Evolutionary conservation across 2,797 vertebrate species (phyloP).

Genomic region (Percopsis omiscomaycus): DNA sequence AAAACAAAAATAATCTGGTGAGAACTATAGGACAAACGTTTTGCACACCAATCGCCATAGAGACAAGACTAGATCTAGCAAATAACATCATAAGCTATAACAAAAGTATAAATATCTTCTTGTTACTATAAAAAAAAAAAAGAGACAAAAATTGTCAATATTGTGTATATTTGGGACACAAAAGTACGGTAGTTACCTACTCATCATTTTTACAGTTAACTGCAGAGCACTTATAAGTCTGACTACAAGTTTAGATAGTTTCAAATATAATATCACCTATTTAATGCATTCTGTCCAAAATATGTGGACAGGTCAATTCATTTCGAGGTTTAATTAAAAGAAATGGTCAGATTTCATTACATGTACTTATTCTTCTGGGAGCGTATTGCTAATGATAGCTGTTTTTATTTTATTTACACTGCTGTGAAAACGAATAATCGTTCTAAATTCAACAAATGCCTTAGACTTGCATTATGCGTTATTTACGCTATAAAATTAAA

Average conservation of each 20-base stretch:
- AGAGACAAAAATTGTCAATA: too few relatives aligned
- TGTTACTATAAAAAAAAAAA: too few relatives aligned
- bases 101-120: too few relatives aligned
- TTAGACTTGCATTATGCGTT: constrained; percentile 11
- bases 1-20: background rate
- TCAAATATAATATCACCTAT: background rate
- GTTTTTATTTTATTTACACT: constrained; percentile 11
- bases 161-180: constrained; percentile 6
- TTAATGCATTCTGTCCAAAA: background rate
- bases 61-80: too few relatives aligned
- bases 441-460: background rate
- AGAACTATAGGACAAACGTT: too few relatives aligned
- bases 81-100: too few relatives aligned
- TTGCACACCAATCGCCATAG: too few relatives aligned
- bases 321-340: background rate
- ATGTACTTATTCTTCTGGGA: constrained; percentile 35
- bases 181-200: constrained; percentile 17
- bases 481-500: constrained; percentile 45
- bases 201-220: constrained; percentile 21
- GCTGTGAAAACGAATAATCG: constrained; percentile 25
- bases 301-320: background rate
- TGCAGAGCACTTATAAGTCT: constrained; percentile 5
- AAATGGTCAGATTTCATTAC: constrained; percentile 12
- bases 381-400: constrained; percentile 22
- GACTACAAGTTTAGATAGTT: background rate